phyloP scores from a whole-genome alignment of 2,888 invertebrate species.

The Phalera bucephala region DNA sequence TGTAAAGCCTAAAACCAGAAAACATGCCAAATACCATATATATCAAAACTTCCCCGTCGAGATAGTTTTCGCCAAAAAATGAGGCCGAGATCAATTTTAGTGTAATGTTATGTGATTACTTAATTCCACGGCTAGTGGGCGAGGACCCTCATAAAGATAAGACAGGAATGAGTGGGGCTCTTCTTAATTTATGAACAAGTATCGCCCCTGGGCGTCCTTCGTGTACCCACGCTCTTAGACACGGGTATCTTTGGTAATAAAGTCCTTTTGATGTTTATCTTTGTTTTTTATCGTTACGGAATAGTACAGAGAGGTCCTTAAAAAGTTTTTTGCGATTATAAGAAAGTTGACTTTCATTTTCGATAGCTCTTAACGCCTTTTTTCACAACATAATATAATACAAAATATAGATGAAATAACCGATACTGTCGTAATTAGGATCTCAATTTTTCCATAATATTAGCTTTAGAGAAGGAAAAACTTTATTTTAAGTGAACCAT shows the following conservation, averaged over 20 bases:
- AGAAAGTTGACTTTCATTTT: neutral
- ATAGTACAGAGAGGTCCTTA: constrained; percentile 6
- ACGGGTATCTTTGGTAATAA: constrained; percentile 46
- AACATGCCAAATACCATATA: no score
- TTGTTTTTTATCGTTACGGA: constrained; percentile 35
- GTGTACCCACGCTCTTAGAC: constrained; percentile 37
- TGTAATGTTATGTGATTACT: constrained; percentile 67
- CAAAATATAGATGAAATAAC: no score
- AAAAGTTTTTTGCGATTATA: no score
- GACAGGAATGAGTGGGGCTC: constrained; percentile 60
- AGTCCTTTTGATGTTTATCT: constrained; percentile 46
- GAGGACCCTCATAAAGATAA: constrained; percentile 74
- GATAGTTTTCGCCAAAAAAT: constrained; percentile 15
- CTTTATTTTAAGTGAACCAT: no score
- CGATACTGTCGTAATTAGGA: no score
- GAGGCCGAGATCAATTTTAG: constrained; percentile 42
- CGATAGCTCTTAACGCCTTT: neutral
- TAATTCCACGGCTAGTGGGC: constrained; percentile 71
- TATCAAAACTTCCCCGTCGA: constrained; percentile 10
- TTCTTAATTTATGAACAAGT: constrained; percentile 71
- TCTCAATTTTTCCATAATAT: no score
- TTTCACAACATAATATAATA: no score
- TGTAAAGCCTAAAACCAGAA: no score
- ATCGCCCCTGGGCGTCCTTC: constrained; percentile 40
- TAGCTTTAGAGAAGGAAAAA: no score